Conservation (phyloP, 2,888 invertebrate genomes). For the Chironomus tentans region DNA sequence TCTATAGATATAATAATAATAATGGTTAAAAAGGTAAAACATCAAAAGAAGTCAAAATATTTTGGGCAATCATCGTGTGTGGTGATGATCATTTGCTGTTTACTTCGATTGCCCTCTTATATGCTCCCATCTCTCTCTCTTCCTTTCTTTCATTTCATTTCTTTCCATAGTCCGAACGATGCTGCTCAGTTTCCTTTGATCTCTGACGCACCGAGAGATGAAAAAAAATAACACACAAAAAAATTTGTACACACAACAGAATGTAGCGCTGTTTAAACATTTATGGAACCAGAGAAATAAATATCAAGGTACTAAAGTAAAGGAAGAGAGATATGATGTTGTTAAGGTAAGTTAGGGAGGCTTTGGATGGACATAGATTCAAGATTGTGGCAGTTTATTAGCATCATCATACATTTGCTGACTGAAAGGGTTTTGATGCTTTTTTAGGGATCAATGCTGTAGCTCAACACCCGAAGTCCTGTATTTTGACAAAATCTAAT, state of each 20-base stretch:
- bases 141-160: not conserved
- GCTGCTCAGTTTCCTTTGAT: not conserved
- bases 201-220: not conserved
- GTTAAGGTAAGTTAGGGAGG: too few species aligned
- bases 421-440: too few species aligned
- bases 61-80: slow-evolving; percentile 27
- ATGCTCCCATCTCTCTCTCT: not conserved
- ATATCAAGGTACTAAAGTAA: not conserved
- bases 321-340: not conserved
- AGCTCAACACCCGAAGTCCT: too few species aligned
- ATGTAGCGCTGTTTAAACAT: slow-evolving; percentile 18
- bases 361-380: too few species aligned
- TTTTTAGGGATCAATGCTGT: too few species aligned
- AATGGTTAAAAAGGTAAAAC: slow-evolving; percentile 12
- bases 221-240: not conserved
- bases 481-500: too few species aligned
- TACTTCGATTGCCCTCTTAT: slow-evolving; percentile 21
- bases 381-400: too few species aligned
- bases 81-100: slow-evolving; percentile 24
- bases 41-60: slow-evolving; percentile 28
- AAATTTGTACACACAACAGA: not conserved
- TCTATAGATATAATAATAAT: not conserved
- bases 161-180: slow-evolving; percentile 5
- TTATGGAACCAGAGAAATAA: slow-evolving; percentile 19
- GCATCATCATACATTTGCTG: too few species aligned